Evolutionary conservation across 1,140 invertebrate genomes (phyloP), one percentile per base, ranked within the genome.

Genomic region (Drosophila pseudoobscura): DNA sequence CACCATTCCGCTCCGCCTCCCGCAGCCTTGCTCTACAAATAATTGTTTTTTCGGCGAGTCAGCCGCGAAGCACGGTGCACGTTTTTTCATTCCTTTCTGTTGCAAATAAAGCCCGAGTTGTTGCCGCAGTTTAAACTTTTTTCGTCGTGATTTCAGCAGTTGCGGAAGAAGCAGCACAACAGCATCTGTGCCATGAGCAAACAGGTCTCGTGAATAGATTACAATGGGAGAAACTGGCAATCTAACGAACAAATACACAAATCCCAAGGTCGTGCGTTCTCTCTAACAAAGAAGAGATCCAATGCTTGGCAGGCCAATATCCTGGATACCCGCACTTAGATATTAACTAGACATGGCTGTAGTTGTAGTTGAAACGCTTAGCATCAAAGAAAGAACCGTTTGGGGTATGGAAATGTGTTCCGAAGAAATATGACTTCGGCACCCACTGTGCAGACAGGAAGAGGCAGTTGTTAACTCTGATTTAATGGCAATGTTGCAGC

Each of bases 391-490:
- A 39, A 39, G 11, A 13, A 5, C 8, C 3, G 9, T 35, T 35
- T 11, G 9, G 31, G 8, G 9, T 9, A 9, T 0, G 31, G 0
- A 35, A 35, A 9, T 3, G 8, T 3, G 2, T 11, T 11, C 9
- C 9, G 31, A 35, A 5, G 4, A 39, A 39, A 13, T 39, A 39
- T 13, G 1, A 13, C 3, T 5, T 39, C 20, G 35, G 11, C 35
- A 44, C 49, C 60, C 72, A 75, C 55, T 64, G 71, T 74, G 71
- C 62, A 17, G 39, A 46, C 55, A 46, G 80, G 80, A 85, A 77
- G 55, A 74, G 70, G 52, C 83, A 87, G 83, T 87, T 88, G 78
- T 87, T 83, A 87, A 88, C 83, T 88, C 78, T 87, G 83, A 87
- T 87, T 87, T 87, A 87, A 87, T 87, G 78, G 83, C 83, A 73